Evolutionary conservation across 1,140 invertebrate species (phyloP), one percentile per base, ranked within the genome.

Genomic region (Araneus ventricosus): DNA sequence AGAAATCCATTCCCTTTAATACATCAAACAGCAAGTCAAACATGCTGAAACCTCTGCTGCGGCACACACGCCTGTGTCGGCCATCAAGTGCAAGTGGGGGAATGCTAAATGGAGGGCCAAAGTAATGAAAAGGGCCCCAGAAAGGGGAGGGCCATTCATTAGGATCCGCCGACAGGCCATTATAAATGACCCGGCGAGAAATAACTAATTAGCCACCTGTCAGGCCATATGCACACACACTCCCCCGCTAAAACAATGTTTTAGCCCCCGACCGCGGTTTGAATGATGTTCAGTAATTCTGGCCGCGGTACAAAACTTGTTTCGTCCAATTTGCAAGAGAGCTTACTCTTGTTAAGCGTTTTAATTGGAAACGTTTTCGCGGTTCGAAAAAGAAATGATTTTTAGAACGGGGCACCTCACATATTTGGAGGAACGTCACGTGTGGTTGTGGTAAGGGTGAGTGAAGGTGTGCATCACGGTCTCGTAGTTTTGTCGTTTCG

Each of bases 111-210:
- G 91, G 91, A 75, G 91, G 91, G 91, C 91, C 91, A 93, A 93
- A 93, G 91, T 93, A 93, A 93, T 93, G 91, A 93, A 93, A 93
- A 93, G 91, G 91, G 91, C 91, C 91, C 90, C 91, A 79, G 63
- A 93, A 88, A 93, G 91, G 85, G 91, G 91, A 88, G 91, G 84
- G 84, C 91, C 91, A 93, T 93, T 93, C 91, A 93, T 93, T 93
- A 93, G 91, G 91, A 93, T 93, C 63, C 91, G 91, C 91, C 91
- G 91, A 93, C 91, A 93, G 91, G 91, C 91, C 91, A 93, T 93
- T 93, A 93, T 93, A 93, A 93, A 93, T 93, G 91, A 93, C 91
- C 91, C 91, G 91, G 91, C 91, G 91, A 93, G 91, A 93, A 93
- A 93, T 93, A 93, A 93, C 91, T 93, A 93, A 93, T 93, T 93